Conservation (phyloP, 2,797 vertebrate species). For the Emydoidea blandingii region DNA sequence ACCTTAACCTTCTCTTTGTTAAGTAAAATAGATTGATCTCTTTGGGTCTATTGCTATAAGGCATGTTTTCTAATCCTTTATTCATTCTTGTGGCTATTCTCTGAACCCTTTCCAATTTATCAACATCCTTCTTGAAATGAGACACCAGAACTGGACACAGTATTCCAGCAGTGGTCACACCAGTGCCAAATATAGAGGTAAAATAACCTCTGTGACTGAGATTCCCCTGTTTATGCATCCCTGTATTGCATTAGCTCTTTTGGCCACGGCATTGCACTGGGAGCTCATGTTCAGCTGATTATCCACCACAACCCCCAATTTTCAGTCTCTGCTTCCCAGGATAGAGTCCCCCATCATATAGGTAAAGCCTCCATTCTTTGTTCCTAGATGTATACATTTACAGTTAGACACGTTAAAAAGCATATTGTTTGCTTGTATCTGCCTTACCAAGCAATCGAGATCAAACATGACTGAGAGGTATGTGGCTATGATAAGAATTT, state of each 20-base stretch:
- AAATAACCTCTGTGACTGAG: not conserved
- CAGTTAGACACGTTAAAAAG: not conserved
- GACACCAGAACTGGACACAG: not conserved
- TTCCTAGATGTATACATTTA: not conserved
- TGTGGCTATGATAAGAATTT: not conserved
- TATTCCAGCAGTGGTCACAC: not conserved
- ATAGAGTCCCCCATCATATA: not conserved
- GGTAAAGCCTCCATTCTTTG: not conserved
- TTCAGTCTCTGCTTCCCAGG: not conserved
- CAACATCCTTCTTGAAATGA: not conserved
- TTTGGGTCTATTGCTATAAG: not conserved
- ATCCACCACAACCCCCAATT: not conserved
- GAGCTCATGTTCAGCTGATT: not conserved
- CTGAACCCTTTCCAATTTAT: not conserved
- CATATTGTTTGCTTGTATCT: not conserved
- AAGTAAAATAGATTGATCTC: not conserved
- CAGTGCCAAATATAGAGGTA: not conserved
- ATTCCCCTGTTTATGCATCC: not conserved
- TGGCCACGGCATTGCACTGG: not conserved
- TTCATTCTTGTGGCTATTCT: not conserved
- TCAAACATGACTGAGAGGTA: not conserved
- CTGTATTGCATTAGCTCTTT: not conserved
- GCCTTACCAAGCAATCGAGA: not conserved
- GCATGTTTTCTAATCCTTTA: not conserved
- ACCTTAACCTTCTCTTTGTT: not conserved